Evolutionary conservation across 2,888 invertebrate species (phyloP).

Genomic region (Trypoxylon attenuatum): DNA sequence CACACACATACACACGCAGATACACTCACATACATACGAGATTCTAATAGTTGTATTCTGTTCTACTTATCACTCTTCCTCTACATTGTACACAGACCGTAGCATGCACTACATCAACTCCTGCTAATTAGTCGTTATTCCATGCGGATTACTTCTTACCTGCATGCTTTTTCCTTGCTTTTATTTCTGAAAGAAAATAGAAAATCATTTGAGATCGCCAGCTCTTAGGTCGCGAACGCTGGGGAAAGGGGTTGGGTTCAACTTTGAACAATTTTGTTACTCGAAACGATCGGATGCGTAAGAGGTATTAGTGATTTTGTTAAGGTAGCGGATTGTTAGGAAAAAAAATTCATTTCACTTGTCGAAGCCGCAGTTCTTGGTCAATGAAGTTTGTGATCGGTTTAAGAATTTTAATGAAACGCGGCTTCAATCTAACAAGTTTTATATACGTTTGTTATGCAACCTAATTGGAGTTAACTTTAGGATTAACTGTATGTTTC

Average conservation of each 20-base stretch:
- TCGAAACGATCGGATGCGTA: no score
- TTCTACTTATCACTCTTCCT: conserved; percentile 13
- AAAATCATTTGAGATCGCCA: conserved; percentile 56
- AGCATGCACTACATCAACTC: conserved; percentile 35
- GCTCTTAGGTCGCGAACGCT: conserved; percentile 18
- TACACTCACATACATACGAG: no score
- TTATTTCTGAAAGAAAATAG: conserved; percentile 80
- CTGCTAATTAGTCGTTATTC: conserved; percentile 29
- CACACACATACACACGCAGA: no score
- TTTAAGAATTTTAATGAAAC: no score
- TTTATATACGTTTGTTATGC: no score
- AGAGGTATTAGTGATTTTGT: not conserved
- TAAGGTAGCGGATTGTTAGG: not conserved
- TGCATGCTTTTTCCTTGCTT: conserved; percentile 84
- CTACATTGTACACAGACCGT: conserved; percentile 7
- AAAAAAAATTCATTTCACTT: no score
- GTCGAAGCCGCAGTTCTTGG: not conserved
- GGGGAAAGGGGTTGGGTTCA: no score
- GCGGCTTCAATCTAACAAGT: no score
- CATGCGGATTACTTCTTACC: conserved; percentile 75
- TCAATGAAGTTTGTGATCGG: no score
- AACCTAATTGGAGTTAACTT: no score
- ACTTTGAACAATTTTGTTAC: no score
- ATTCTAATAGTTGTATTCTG: not conserved
- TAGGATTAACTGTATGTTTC: no score